Evolutionary conservation across 2,113 vertebrate genomes (phyloP), one percentile per base, ranked within the genome.

Genomic region (Rhineura floridana): DNA sequence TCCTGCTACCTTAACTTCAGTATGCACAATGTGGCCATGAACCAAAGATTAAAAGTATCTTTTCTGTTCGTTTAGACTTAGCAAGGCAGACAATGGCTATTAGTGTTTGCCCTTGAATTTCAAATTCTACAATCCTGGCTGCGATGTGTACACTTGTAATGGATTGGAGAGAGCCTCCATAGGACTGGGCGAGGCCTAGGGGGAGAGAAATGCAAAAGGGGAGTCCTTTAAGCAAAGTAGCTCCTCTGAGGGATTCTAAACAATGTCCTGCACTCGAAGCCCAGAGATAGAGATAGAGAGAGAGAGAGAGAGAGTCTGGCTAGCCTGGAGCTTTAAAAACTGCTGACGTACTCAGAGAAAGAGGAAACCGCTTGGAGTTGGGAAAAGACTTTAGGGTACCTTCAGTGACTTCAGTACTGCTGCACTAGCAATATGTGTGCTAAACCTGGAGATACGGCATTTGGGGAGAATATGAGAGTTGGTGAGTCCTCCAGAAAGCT

Each of bases 41-140:
- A 63, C 70, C 55, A 75, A 75, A 85, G 39, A 36, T 75, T 75
- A 44, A 82, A 76, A 76, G 39, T 76, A 59, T 46, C 39, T 55
- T 33, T 63, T 85, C 11, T 84, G 6, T 55, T 73, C 70, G 62
- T 76, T 76, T 46, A 75, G 70, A 33, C 8, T 44, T 75, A 30
- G 3, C 25, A 44, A 52, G 42, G 30, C 33, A 73, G 25, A 59
- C 50, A 75, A 70, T 44, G 17, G 52, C 36, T 62, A 4, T 76
- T 85, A 85, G 50, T 39, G 46, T 85, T 85, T 85, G 84, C 52
- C 83, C 84, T 85, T 85, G 70, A 72, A 62, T 76, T 44, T 76
- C 50, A 46, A 85, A 85, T 85, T 44, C 62, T 83, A 67, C 42
- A 46, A 12, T 48, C 8, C 42, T 30, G 28, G 72, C 39, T 11